Percentiles rank a stretch among this genome's conserved stretches.
Conservation (phyloP, 2,797 vertebrate species). For the Leptodactylus fallax region DNA sequence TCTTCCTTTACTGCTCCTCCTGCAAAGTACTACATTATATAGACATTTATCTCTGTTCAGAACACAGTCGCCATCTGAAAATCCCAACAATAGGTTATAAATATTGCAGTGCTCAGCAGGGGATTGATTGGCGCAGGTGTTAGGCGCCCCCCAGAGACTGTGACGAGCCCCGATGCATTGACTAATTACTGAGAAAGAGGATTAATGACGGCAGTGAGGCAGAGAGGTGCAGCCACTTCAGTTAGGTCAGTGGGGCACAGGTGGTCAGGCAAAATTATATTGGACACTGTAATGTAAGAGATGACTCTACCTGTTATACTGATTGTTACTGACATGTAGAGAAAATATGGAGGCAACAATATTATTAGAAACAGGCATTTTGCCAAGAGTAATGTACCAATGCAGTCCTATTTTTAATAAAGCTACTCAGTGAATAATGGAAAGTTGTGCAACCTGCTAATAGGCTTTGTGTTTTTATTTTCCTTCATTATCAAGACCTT, state of each 20-base stretch:
- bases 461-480: too few relatives aligned
- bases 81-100: not conserved
- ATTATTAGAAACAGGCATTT: not conserved
- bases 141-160: not conserved
- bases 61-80: not conserved
- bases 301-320: not conserved
- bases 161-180: not conserved
- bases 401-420: not conserved
- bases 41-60: not conserved
- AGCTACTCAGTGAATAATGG: too few relatives aligned
- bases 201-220: not conserved
- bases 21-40: too few relatives aligned
- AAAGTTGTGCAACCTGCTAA: too few relatives aligned
- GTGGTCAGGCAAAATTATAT: not conserved
- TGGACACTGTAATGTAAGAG: not conserved
- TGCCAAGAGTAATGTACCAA: not conserved
- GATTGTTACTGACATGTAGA: not conserved
- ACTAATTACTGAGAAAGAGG: not conserved
- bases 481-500: too few relatives aligned
- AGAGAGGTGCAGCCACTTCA: not conserved
- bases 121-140: conserved; percentile 9
- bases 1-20: not conserved
- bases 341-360: not conserved
- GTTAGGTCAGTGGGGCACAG: not conserved
- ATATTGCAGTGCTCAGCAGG: not conserved